Conservation (phyloP, 1,140 invertebrate genomes). For the Aphaenogaster floridana region DNA sequence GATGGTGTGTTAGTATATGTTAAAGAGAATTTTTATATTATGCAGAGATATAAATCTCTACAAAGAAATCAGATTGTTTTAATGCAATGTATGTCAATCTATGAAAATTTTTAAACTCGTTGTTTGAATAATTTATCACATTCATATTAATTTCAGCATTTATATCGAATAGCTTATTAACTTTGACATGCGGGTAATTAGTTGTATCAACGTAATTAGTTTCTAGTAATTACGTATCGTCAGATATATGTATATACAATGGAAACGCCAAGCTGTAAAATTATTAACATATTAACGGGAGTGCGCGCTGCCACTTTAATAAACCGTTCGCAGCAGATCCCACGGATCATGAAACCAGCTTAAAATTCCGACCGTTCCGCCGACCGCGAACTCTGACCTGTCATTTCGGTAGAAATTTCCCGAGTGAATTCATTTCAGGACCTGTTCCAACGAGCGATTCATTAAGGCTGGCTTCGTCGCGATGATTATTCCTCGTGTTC, state of each 20-base stretch:
- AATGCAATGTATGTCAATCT: not conserved
- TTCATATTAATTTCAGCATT: constrained; percentile 34
- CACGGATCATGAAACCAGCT: constrained; percentile 47
- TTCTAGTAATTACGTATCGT: constrained; percentile 53
- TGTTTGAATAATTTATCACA: constrained; percentile 29
- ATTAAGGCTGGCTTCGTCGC: constrained; percentile 67
- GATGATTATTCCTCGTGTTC: constrained; percentile 63
- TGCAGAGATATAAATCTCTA: not conserved
- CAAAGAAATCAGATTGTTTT: not conserved
- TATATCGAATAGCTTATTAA: constrained; percentile 23
- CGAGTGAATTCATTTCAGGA: constrained; percentile 68
- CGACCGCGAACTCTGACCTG: constrained; percentile 71
- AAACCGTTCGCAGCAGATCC: constrained; percentile 47
- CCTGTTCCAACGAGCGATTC: constrained; percentile 72
- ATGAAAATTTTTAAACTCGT: not conserved
- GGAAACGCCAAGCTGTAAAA: constrained; percentile 25
- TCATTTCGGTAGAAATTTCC: constrained; percentile 70
- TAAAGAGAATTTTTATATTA: not conserved
- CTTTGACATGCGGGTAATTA: constrained; percentile 26
- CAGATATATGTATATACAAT: not conserved
- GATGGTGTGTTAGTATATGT: not conserved
- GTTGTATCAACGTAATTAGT: constrained; percentile 50
- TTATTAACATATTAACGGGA: constrained; percentile 60
- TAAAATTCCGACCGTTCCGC: constrained; percentile 50
- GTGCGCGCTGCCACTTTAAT: constrained; percentile 31